A percentile compares a stretch with the other conserved stretches of the same genome.
Evolutionary conservation across 2,888 invertebrate genomes (phyloP).

Genomic region (Sclerodermus sp.): DNA sequence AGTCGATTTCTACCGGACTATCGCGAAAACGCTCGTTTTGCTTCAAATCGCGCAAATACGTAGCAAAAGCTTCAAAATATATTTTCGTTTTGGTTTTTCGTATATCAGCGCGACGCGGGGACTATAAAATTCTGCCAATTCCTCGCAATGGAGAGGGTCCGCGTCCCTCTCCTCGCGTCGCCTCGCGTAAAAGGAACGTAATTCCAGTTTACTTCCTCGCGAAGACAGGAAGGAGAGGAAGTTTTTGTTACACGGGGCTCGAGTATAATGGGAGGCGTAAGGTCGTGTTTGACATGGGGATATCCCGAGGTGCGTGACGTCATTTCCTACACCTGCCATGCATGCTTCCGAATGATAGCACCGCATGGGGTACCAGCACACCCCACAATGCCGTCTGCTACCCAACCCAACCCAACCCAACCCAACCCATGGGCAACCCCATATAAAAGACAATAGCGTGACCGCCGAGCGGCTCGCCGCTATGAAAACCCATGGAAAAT

Average conservation of each 20-base stretch:
- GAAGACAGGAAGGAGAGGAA: constrained; percentile 13
- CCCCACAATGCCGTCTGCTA: constrained; percentile 32
- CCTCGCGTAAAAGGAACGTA: too few relatives aligned
- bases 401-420: constrained; percentile 16
- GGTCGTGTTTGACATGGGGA: constrained; percentile 25
- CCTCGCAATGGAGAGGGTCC: too few relatives aligned
- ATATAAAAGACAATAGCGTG: constrained; percentile 28
- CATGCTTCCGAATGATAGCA: constrained; percentile 54
- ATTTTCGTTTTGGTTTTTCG: too few relatives aligned
- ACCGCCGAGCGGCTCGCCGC: constrained; percentile 8
- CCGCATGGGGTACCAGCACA: constrained; percentile 37
- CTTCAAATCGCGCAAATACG: too few relatives aligned
- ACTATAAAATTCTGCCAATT: too few relatives aligned
- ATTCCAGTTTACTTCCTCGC: too few relatives aligned
- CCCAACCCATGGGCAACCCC: constrained; percentile 20
- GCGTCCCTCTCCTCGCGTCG: too few relatives aligned
- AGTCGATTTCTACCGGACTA: too few relatives aligned
- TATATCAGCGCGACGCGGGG: too few relatives aligned
- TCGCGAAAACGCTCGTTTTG: too few relatives aligned
- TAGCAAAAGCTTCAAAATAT: too few relatives aligned
- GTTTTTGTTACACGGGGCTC: constrained; percentile 20
- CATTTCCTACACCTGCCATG: constrained; percentile 57
- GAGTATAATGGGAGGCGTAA: constrained; percentile 25
- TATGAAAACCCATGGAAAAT: too few relatives aligned
- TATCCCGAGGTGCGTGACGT: constrained; percentile 42